Evolutionary conservation across 30 jellyfish, hydroid and myxozoan species (phyloP).

Genomic region (Rhopilema esculentum): DNA sequence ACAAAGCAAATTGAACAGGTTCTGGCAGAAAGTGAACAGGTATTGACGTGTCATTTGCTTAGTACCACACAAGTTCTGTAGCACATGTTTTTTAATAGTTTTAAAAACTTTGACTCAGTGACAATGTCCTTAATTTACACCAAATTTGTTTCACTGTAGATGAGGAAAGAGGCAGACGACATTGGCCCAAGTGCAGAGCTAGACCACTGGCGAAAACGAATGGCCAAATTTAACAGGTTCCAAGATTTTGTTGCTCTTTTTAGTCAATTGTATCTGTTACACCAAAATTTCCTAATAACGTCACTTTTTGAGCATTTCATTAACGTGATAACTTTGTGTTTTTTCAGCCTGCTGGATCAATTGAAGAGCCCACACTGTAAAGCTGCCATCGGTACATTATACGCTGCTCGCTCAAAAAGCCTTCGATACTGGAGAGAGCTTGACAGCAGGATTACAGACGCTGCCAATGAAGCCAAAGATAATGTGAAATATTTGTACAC

Average conservation of each 20-base stretch:
- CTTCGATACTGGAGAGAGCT: conserved; percentile 83
- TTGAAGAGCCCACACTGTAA: conserved; percentile 81
- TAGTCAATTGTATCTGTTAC: not conserved
- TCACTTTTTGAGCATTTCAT: too few relatives aligned
- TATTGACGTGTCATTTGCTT: not conserved
- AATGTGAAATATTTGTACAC: conserved; percentile 86
- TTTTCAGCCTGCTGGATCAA: conserved; percentile 76
- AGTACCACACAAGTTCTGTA: too few relatives aligned
- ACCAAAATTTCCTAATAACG: not conserved
- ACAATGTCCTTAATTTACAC: not conserved
- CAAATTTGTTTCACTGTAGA: conserved; percentile 29
- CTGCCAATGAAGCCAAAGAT: conserved; percentile 93
- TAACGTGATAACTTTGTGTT: not conserved
- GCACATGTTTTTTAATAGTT: too few relatives aligned
- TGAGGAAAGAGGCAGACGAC: conserved; percentile 91
- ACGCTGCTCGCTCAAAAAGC: conserved; percentile 77
- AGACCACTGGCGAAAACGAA: conserved; percentile 87
- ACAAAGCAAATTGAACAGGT: conserved; percentile 91
- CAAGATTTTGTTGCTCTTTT: not conserved
- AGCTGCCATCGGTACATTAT: conserved; percentile 80
- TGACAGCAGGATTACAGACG: conserved; percentile 86
- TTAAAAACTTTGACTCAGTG: too few relatives aligned
- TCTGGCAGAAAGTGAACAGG: conserved; percentile 90
- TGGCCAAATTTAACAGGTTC: conserved; percentile 86
- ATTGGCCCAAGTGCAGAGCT: conserved; percentile 93